phyloP scores from a whole-genome alignment of 2,888 invertebrate species.

The Geophilus truncorum region DNA sequence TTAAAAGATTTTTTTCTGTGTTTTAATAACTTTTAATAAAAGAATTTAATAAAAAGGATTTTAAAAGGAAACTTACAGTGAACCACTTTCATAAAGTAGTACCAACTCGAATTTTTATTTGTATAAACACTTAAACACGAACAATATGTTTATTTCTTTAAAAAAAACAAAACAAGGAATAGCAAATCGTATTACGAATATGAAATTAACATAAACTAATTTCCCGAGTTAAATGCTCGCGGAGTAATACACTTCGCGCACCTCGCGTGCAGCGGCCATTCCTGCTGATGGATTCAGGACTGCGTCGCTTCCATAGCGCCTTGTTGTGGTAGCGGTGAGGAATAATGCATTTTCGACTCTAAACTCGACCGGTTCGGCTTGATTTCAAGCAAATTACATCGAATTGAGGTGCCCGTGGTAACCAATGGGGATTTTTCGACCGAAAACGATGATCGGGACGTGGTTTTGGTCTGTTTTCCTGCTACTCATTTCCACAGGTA shows the following conservation, averaged over 20 bases:
- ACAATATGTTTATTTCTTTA: too few relatives aligned
- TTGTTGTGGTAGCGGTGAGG: neutral
- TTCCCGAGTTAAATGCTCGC: neutral
- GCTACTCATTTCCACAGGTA: constrained; percentile 11
- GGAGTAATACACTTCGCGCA: neutral
- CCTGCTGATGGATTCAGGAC: constrained; percentile 13
- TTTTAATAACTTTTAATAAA: too few relatives aligned
- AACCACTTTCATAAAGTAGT: too few relatives aligned
- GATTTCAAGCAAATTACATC: neutral
- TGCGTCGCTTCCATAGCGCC: constrained; percentile 15
- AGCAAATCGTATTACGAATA: too few relatives aligned
- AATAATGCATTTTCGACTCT: constrained; percentile 8
- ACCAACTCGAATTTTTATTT: too few relatives aligned
- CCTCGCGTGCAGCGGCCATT: neutral
- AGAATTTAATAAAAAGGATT: too few relatives aligned
- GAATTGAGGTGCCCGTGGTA: neutral
- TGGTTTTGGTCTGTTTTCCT: neutral
- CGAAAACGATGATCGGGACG: neutral
- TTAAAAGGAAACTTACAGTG: neutral
- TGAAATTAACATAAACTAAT: neutral
- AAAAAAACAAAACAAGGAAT: neutral
- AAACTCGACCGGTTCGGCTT: neutral
- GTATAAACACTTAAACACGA: too few relatives aligned
- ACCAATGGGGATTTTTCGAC: neutral
- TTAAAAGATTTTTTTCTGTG: too few relatives aligned